phyloP scores from a whole-genome alignment of 2,797 vertebrate species.

The Pipistrellus pipistrellus region DNA sequence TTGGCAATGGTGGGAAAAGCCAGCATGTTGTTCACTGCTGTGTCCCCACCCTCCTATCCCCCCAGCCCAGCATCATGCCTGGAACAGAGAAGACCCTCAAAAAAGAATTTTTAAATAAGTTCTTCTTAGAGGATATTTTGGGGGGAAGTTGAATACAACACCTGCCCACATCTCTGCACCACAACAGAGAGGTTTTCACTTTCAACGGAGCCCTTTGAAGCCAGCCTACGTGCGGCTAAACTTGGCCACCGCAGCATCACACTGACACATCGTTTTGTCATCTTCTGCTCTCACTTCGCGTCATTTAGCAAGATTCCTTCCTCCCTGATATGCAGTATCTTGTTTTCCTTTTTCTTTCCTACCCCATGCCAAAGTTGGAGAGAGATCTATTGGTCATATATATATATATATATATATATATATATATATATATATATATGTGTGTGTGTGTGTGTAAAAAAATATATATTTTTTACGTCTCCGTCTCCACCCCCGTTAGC shows the following conservation, averaged over 20 bases:
- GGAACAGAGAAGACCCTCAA: neutral
- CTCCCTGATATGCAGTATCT: neutral
- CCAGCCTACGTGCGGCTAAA: neutral
- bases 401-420: too few relatives aligned
- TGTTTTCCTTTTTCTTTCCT: neutral
- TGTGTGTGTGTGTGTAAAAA: too few relatives aligned
- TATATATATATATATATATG: too few relatives aligned
- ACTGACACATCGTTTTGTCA: neutral
- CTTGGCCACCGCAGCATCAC: neutral
- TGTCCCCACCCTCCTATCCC: neutral
- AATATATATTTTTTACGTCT: neutral
- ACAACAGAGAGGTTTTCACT: neutral
- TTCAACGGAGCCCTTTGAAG: slow-evolving; percentile 12
- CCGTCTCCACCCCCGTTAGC: too few relatives aligned
- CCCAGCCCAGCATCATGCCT: neutral
- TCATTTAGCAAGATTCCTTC: neutral
- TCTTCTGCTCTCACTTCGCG: neutral
- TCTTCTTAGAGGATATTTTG: neutral
- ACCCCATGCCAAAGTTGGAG: neutral
- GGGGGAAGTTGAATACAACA: neutral
- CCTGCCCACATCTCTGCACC: neutral
- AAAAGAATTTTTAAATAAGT: neutral
- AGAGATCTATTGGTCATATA: slow-evolving; percentile 10
- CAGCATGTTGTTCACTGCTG: neutral
- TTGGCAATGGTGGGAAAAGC: neutral